A percentile compares a stretch with the other conserved stretches of the same genome.
phyloP scores from a whole-genome alignment of 2,888 invertebrate genomes.

The Eucriotettix oculatus region DNA sequence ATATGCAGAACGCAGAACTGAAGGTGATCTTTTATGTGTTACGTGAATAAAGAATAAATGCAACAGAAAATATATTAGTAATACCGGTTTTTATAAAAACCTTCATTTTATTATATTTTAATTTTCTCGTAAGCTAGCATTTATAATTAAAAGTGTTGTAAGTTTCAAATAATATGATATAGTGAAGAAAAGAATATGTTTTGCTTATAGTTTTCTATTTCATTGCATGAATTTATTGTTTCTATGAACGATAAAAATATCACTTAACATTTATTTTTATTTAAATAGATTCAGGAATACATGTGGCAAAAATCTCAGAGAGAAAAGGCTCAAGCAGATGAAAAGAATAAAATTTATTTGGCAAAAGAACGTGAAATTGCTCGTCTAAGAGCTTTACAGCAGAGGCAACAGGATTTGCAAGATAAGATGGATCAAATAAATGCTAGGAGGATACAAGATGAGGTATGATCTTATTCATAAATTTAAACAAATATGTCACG shows the following conservation, averaged over 20 bases:
- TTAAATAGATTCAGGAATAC: neutral
- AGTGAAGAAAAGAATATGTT: too few species aligned
- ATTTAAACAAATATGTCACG: neutral
- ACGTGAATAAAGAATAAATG: too few species aligned
- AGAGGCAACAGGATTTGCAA: conserved; percentile 28
- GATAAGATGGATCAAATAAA: conserved; percentile 35
- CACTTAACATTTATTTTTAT: neutral
- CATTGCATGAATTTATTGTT: too few species aligned
- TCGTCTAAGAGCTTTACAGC: neutral
- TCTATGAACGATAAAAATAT: too few species aligned
- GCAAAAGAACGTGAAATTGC: neutral
- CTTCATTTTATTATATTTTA: too few species aligned
- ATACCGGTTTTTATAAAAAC: too few species aligned
- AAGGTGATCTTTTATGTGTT: neutral
- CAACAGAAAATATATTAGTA: too few species aligned
- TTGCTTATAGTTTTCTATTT: too few species aligned
- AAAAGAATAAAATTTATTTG: neutral
- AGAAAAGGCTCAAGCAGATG: neutral
- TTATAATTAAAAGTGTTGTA: too few species aligned
- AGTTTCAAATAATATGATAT: too few species aligned
- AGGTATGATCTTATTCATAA: conserved; percentile 19
- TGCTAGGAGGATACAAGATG: conserved; percentile 33
- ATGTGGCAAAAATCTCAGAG: neutral
- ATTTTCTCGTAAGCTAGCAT: too few species aligned
- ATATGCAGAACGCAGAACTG: neutral